Evolutionary conservation across 2,797 vertebrate species (phyloP).

Genomic region (Taenioides sp.): DNA sequence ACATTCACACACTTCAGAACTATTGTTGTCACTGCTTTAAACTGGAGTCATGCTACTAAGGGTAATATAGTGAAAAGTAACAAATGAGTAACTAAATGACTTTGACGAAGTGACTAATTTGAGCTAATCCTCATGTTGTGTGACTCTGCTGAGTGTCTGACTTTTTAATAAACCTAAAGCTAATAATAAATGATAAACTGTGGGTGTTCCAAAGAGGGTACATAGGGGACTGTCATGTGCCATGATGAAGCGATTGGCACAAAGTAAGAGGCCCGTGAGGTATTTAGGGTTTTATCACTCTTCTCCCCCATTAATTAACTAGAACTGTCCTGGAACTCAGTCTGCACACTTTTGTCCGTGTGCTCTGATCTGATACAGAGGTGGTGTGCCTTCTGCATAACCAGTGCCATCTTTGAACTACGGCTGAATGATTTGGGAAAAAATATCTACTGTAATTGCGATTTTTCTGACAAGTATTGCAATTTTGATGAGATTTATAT

Average conservation of each 20-base stretch:
- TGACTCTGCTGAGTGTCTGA: slow-evolving; percentile 33
- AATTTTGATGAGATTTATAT: no score
- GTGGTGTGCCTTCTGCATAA: slow-evolving; percentile 52
- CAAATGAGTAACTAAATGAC: neutral
- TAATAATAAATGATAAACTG: slow-evolving; percentile 44
- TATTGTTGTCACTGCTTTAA: slow-evolving; percentile 21
- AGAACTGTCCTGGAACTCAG: slow-evolving; percentile 63
- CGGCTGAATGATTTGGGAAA: no score
- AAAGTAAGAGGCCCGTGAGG: slow-evolving; percentile 61
- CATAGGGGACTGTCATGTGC: slow-evolving; percentile 40
- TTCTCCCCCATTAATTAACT: slow-evolving; percentile 69
- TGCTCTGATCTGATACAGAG: slow-evolving; percentile 32
- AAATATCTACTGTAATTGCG: no score
- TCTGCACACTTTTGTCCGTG: slow-evolving; percentile 38
- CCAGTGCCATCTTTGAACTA: slow-evolving; percentile 54
- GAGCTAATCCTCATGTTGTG: slow-evolving; percentile 9
- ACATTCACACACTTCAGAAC: slow-evolving; percentile 13
- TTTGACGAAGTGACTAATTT: neutral
- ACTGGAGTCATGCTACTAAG: neutral
- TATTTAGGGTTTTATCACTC: slow-evolving; percentile 67
- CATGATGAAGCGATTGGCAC: slow-evolving; percentile 64
- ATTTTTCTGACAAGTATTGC: no score
- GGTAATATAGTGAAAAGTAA: neutral
- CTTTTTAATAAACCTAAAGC: slow-evolving; percentile 47
- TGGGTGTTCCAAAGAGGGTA: slow-evolving; percentile 54